Base-by-base conservation (phyloP, 2,888 invertebrate genomes). In the Polymixis lichenea region DNA sequence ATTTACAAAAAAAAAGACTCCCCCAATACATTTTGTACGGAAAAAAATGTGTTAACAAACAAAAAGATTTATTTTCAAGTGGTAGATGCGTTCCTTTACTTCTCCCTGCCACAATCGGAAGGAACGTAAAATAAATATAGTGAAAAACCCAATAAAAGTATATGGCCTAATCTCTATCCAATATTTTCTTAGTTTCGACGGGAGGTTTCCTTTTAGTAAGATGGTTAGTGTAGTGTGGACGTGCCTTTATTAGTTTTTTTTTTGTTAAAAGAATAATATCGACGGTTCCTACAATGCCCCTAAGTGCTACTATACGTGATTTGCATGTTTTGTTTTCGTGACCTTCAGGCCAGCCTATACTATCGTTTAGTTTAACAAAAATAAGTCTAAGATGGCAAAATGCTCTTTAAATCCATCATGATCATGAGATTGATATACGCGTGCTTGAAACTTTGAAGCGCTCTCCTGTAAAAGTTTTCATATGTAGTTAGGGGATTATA, bases 101-200 rank as follows among this genome's bases (percentile, higher is more conserved):
- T 89, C 91, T 90, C 90, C 91, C 88, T 84, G 87, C 90, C 89
- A 88, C 90, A 92, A 89, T 90, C 90, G 88, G 89, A 92, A 89
- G 90, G 93, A 91, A 95, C 94, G 94, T 95, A 92, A 95, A 94
- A 95, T 95, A 95, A 96, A 96, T 96, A 96, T 93, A 94, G 95
- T 94, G 94, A 93, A 93, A 92, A 94, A 95, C 94, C 92, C 95
- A 95, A 96, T 95, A 96, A 95, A 96, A 95, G 93, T 96, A 93
- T 95, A 96, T 95, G 93, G 95, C 95, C 95, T 96, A 96, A 96
- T 96, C 96, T 95, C 95, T 95, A 94, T 92, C 94, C 95, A 95
- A 96, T 96, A 96, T 96, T 96, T 96, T 95, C 95, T 95, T 95
- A 95, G 92, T 94, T 95, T 92, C 95, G 93, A 94, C 93, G 93